phyloP scores from a whole-genome alignment of 2,113 vertebrate genomes.

The Labrus mixtus region DNA sequence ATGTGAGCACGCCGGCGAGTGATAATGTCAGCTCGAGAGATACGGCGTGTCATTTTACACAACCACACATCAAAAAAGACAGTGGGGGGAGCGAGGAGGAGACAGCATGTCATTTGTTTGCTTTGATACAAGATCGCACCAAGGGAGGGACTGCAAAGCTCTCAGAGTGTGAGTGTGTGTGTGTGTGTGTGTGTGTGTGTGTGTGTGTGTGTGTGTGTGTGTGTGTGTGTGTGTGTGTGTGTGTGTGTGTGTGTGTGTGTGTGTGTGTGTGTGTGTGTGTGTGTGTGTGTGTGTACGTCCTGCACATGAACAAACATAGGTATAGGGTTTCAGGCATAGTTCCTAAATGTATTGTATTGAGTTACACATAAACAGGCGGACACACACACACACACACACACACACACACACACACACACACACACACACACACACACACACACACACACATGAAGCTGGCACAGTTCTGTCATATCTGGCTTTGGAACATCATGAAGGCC shows the following conservation, averaged over 20 bases:
- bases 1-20: conserved; percentile 83
- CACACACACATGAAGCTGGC: conserved; percentile 26
- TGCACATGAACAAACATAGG: conserved; percentile 37
- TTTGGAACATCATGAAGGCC: conserved; percentile 24
- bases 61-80: conserved; percentile 83
- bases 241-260: background rate
- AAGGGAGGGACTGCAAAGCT: conserved; percentile 65
- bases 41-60: conserved; percentile 87
- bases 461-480: conserved; percentile 27
- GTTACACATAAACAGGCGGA: conserved; percentile 29
- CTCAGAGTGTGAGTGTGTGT: conserved; percentile 23
- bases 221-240: background rate
- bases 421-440: background rate
- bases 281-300: conserved; percentile 33
- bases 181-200: background rate
- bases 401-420: background rate
- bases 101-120: conserved; percentile 87
- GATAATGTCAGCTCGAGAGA: conserved; percentile 87
- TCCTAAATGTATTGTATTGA: conserved; percentile 33
- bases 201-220: conserved; percentile 28
- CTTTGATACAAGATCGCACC: conserved; percentile 88
- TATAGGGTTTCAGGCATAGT: conserved; percentile 46
- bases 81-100: conserved; percentile 66
- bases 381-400: background rate
- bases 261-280: too few species aligned